Base-by-base conservation (phyloP, 2,113 vertebrate species). In the Ailuropoda melanoleuca region DNA sequence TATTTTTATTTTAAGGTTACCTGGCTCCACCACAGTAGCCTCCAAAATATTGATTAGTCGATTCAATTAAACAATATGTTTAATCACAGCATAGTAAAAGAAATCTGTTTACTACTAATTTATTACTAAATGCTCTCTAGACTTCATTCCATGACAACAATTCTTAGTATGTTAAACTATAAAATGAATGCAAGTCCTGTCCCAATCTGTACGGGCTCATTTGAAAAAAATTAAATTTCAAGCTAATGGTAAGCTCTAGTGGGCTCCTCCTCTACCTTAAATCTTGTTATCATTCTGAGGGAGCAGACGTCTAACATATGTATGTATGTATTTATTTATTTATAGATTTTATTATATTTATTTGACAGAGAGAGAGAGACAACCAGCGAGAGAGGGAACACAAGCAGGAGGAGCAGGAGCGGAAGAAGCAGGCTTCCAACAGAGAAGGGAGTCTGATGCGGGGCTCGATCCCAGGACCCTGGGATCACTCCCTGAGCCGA, bases 1-100 rank as follows among this genome's bases (percentile, higher is more conserved):
- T 26, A 96, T 97, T 95, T 88, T 31, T 97, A 50, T 93, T 94
- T 72, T 82, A 89, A 81, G 77, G 13, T 96, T 98, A 70, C 66
- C n/a, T 70, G 18, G 66, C 66, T 19, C 34, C n/a, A 68, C 9
- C 18, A n/a, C 17, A 70, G 66, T 37, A 37, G 34, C n/a, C 8
- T 68, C 23, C 29, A 53, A 77, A 87, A 77, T 95, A 46, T 34
- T 82, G 80, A 60, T 72, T 34, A 93, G 31, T 94, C 48, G 34
- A 37, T 94, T 85, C 34, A 78, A 7, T 90, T 90, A 84, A 72
- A 48, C 48, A 74, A 43, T 58, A 74, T 83, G 26, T 48, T 56
- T 37, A 77, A 72, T 48, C 4, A 94, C 3, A 21, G 37, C 19
- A 53, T 11, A 80, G 8, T 88, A 66, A 56, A 13, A 72, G 53